Evolutionary conservation across 1,140 invertebrate genomes (phyloP).

Genomic region (Pogonomyrmex barbatus): DNA sequence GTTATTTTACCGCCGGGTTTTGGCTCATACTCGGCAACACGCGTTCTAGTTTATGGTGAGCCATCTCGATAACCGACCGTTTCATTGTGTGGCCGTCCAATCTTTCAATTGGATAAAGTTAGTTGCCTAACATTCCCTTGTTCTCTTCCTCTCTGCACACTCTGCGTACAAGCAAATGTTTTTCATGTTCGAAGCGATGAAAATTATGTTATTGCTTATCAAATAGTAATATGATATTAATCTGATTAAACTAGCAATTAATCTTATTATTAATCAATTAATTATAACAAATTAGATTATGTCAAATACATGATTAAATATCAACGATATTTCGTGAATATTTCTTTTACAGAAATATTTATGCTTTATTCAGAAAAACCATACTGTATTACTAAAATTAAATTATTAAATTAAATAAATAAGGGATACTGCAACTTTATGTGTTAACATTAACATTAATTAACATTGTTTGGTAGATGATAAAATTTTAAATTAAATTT

Average conservation of each 20-base stretch:
- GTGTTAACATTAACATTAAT: not conserved
- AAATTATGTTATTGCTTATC: conserved; percentile 22
- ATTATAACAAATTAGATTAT: conserved; percentile 1
- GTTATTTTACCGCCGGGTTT: conserved; percentile 53
- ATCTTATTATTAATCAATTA: not conserved
- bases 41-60: conserved; percentile 60
- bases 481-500: not conserved
- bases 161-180: not conserved
- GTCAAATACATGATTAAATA: not conserved
- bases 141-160: not conserved
- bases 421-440: not conserved
- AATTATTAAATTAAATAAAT: not conserved
- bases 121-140: conserved; percentile 18
- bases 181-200: conserved; percentile 12
- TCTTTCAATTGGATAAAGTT: conserved; percentile 33
- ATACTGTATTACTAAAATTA: not conserved
- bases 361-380: not conserved
- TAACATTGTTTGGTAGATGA: not conserved
- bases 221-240: not conserved
- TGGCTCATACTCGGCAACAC: conserved; percentile 41
- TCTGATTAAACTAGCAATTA: not conserved
- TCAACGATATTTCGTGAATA: not conserved
- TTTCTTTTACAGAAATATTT: not conserved
- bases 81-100: conserved; percentile 54
- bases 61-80: conserved; percentile 60